Evolutionary conservation across 2,888 invertebrate species (phyloP), one percentile per base, ranked within the genome.

Genomic region (Acronicta psi): DNA sequence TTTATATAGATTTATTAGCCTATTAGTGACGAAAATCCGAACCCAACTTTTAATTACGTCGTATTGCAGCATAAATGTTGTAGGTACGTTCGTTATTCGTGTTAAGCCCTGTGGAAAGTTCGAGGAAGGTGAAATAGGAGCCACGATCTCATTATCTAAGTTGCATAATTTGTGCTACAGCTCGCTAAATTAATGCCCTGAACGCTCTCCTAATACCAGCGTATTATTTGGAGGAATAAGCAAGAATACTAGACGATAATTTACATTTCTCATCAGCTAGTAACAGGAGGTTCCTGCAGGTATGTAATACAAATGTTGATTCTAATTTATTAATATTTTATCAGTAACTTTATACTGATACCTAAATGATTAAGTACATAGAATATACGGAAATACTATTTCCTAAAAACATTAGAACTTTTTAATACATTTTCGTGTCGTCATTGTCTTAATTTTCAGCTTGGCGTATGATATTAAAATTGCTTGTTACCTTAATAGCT

Each of bases 161-260:
- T 71, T 75, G 73, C 67, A 75, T 69, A 69, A 73, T 75, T 63
- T 73, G 58, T 41, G 61, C 53, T 59, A 49, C 45, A 57, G 59
- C 51, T 43, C 54, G 46, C 23, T 38, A 55, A 55, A 76, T 67
- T 71, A 64, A 61, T 67, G 59, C 46, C 42, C 57, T 44, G 61
- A 54, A 61, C 53, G 56, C 16, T 57, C 49, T 40, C 44, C 60
- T 58, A 63, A 64, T 64, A 57, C 59, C n/a, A 25, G 60, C 18
- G 11, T 66, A 66, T 65, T 67, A 67, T 61, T 63, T 60, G 59
- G 14, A 45, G 52, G 49, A 50, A 52, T 54, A 65, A 68, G 69
- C 62, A 51, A 49, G 53, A 53, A 61, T 45, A 51, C 49, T 34
- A 41, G 46, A 51, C 31, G 38, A n/a, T 59, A 55, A 52, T 55